Conservation (phyloP, 2,888 invertebrate species). For the Mesorhabditis sp. region DNA sequence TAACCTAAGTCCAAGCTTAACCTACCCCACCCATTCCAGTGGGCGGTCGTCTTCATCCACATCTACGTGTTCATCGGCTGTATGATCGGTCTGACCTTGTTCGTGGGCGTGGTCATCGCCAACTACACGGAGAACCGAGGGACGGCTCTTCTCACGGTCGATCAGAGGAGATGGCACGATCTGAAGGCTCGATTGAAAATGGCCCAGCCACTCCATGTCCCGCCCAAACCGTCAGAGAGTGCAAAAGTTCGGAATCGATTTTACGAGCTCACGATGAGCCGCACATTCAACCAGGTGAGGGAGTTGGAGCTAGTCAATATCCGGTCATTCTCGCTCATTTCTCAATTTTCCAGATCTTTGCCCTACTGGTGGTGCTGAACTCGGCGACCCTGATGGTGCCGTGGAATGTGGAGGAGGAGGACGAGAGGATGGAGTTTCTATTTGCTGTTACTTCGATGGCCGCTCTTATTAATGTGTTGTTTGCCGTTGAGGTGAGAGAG, state of each 20-base stretch:
- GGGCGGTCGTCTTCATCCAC: slow-evolving; percentile 87
- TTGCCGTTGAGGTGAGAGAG: slow-evolving; percentile 74
- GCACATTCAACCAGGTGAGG: slow-evolving; percentile 74
- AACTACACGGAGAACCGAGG: slow-evolving; percentile 99
- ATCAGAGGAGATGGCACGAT: slow-evolving; percentile 98
- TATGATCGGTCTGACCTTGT: slow-evolving; percentile 97
- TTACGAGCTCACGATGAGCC: slow-evolving; percentile 95
- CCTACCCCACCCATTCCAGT: slow-evolving; percentile 23
- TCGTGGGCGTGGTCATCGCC: slow-evolving; percentile 98
- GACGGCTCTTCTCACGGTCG: slow-evolving; percentile 93
- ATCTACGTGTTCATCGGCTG: slow-evolving; percentile 98
- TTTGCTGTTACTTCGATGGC: slow-evolving; percentile 76
- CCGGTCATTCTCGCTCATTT: not conserved
- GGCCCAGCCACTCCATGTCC: slow-evolving; percentile 94
- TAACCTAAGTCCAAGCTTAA: too few relatives aligned
- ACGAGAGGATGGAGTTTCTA: slow-evolving; percentile 70
- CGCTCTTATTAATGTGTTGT: slow-evolving; percentile 82
- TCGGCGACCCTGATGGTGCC: slow-evolving; percentile 73
- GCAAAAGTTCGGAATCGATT: slow-evolving; percentile 81
- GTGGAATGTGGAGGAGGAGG: slow-evolving; percentile 66
- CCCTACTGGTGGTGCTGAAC: slow-evolving; percentile 86
- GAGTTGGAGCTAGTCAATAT: not conserved
- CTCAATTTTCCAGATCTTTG: slow-evolving; percentile 67
- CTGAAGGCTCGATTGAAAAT: slow-evolving; percentile 96
- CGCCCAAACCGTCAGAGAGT: slow-evolving; percentile 75